These are phyloP conservation scores for Apis dorsata DNA, from an alignment of 1,140 invertebrate species.

Conservation along the genomic window DNA sequence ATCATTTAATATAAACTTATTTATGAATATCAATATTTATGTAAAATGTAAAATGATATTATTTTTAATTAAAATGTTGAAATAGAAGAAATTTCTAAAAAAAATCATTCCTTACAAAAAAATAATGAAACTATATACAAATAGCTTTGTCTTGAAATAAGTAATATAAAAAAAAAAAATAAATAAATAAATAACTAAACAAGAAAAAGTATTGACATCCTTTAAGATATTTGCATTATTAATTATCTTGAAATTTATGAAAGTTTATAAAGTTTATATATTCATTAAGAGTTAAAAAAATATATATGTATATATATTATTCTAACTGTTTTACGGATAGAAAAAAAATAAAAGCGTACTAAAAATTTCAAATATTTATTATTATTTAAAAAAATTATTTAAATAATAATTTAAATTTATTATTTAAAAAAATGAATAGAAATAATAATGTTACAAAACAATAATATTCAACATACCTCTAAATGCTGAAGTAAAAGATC, in stretches of 20 bases:
- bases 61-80: background rate
- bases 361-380: too few species aligned
- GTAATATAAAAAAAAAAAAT: background rate
- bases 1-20: too few species aligned
- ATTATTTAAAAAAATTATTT: background rate
- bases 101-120: background rate
- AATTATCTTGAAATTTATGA: background rate
- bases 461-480: conserved; percentile 79
- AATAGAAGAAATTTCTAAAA: background rate
- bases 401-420: too few species aligned
- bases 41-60: background rate
- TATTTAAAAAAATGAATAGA: background rate
- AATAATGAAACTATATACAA: background rate
- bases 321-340: background rate
- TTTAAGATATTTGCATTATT: conserved; percentile 16
- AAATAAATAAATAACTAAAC: conserved; percentile 2
- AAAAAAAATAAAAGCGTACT: background rate
- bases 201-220: background rate
- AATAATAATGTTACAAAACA: background rate
- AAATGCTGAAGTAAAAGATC: conserved; percentile 86
- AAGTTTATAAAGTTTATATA: background rate
- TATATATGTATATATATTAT: background rate
- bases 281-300: background rate
- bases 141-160: background rate
- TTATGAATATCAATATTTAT: background rate